phyloP scores from a whole-genome alignment of 1,140 invertebrate genomes.

The Bombus confusus region DNA sequence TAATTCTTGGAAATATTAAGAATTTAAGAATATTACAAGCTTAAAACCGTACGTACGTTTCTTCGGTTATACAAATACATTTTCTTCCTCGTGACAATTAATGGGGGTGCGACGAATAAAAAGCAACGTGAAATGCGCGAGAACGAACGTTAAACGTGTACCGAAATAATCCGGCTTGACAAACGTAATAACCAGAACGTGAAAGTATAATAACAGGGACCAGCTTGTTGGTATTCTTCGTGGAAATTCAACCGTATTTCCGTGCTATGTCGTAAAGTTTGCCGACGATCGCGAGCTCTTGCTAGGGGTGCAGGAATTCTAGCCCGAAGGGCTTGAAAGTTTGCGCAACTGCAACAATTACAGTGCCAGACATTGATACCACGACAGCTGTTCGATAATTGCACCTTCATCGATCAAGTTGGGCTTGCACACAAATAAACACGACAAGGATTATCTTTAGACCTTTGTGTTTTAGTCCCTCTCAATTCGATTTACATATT shows the following conservation, averaged over 20 bases:
- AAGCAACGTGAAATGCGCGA: not conserved
- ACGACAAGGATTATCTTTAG: not conserved
- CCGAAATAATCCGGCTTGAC: slow-evolving; percentile 2
- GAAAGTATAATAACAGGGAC: slow-evolving; percentile 9
- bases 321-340: slow-evolving; percentile 8
- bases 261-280: slow-evolving; percentile 42
- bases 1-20: not conserved
- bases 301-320: slow-evolving; percentile 7
- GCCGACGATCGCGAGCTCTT: not conserved
- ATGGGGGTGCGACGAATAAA: not conserved
- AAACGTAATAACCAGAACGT: slow-evolving; percentile 25
- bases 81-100: not conserved
- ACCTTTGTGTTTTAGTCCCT: not conserved
- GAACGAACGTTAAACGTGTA: slow-evolving; percentile 3
- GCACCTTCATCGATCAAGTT: slow-evolving; percentile 47
- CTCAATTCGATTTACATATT: not conserved
- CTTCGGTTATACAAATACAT: not conserved
- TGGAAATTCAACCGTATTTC: slow-evolving; percentile 33
- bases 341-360: slow-evolving; percentile 23
- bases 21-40: not conserved
- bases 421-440: slow-evolving; percentile 6
- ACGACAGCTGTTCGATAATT: slow-evolving; percentile 59
- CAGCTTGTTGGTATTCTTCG: slow-evolving; percentile 36
- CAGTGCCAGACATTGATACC: slow-evolving; percentile 48
- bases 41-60: not conserved